Conservation (phyloP, 2,888 invertebrate genomes). For the Nymphalis polychloros region DNA sequence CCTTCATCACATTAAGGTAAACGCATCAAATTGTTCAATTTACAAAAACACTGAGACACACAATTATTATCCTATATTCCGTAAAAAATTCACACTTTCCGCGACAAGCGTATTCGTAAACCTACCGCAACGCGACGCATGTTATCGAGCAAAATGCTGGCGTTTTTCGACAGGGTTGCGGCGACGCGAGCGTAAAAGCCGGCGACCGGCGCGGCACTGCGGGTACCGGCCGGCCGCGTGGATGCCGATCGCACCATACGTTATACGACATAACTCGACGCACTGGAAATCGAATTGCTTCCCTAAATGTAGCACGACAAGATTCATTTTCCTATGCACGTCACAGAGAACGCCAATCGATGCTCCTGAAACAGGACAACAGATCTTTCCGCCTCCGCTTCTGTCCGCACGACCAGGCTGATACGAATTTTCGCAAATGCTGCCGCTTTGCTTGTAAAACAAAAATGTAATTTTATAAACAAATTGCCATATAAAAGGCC, state of each 20-base stretch:
- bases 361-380: slow-evolving; percentile 77
- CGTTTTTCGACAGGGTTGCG: slow-evolving; percentile 37
- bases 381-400: slow-evolving; percentile 75
- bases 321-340: slow-evolving; percentile 42
- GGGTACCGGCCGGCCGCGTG: slow-evolving; percentile 72
- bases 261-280: slow-evolving; percentile 61
- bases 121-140: slow-evolving; percentile 53
- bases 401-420: slow-evolving; percentile 56
- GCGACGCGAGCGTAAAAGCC: slow-evolving; percentile 60
- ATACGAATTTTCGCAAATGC: slow-evolving; percentile 65
- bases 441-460: slow-evolving; percentile 57
- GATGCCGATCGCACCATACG: slow-evolving; percentile 53
- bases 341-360: slow-evolving; percentile 67
- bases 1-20: slow-evolving; percentile 30
- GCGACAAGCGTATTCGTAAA: slow-evolving; percentile 42
- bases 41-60: slow-evolving; percentile 30
- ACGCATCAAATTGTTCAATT: slow-evolving; percentile 25
- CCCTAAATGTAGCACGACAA: slow-evolving; percentile 41
- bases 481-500: slow-evolving; percentile 50
- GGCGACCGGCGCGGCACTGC: slow-evolving; percentile 77
- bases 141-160: slow-evolving; percentile 52
- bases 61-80: slow-evolving; percentile 16
- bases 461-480: slow-evolving; percentile 61
- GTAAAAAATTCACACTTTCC: slow-evolving; percentile 32
- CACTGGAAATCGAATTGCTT: slow-evolving; percentile 45